Percentiles rank a stretch among this genome's conserved stretches.
phyloP scores from a whole-genome alignment of 2,113 vertebrate species.

The Bufo gargarizans region DNA sequence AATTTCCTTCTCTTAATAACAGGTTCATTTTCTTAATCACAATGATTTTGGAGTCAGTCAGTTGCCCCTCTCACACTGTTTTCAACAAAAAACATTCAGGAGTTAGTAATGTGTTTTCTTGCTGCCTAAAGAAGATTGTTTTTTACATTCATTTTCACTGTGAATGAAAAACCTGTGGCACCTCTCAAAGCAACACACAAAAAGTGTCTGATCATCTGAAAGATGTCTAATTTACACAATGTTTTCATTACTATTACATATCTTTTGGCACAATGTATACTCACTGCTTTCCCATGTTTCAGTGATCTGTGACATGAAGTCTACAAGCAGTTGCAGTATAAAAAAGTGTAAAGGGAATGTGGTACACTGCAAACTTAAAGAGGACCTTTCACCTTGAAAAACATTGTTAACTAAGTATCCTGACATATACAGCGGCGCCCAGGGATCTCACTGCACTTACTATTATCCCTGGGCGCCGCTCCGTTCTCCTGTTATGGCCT shows the following conservation, averaged over 20 bases:
- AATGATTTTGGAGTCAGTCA: constrained; percentile 47
- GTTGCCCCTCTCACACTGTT: constrained; percentile 45
- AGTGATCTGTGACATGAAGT: not conserved
- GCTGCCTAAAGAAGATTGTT: constrained; percentile 11
- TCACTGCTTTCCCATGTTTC: not conserved
- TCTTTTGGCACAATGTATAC: constrained; percentile 18
- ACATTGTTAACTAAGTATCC: too few species aligned
- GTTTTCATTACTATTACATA: constrained; percentile 28
- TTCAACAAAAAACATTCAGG: constrained; percentile 42
- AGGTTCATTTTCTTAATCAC: constrained; percentile 54
- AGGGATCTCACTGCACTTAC: too few species aligned
- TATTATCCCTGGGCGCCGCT: too few species aligned
- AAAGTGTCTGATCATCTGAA: constrained; percentile 48
- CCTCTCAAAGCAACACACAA: constrained; percentile 28
- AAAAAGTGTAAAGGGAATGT: constrained; percentile 1
- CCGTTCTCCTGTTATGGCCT: too few species aligned
- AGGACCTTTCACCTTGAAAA: too few species aligned
- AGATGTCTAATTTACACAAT: constrained; percentile 24
- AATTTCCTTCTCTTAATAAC: constrained; percentile 56
- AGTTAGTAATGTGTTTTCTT: constrained; percentile 41
- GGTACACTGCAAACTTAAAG: not conserved
- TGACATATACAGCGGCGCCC: too few species aligned
- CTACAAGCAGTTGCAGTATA: constrained; percentile 2
- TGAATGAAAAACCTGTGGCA: constrained; percentile 36
- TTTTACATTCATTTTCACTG: constrained; percentile 25